Percentiles rank a stretch among this genome's conserved stretches.
These are phyloP conservation scores for Acropternis orthonyx DNA, from an alignment of 2,797 vertebrate genomes.

Conservation along the genomic window DNA sequence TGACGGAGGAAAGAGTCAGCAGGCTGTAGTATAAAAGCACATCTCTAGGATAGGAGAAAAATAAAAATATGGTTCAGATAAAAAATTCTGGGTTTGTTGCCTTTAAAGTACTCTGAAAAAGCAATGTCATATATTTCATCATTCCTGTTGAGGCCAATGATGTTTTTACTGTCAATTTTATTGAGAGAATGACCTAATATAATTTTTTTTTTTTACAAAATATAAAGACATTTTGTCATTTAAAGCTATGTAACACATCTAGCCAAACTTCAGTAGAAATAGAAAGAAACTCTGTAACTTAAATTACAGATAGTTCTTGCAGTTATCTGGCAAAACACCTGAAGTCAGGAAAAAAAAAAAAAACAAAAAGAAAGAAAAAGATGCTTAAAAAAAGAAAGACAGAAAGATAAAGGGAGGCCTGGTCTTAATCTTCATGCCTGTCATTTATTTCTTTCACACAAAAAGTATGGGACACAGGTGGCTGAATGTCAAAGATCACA, in stretches of 20 bases:
- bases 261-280: neutral
- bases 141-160: neutral
- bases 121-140: neutral
- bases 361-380: neutral
- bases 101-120: neutral
- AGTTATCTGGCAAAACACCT: slow-evolving; percentile 43
- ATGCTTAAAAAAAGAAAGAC: accelerated
- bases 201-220: neutral
- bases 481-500: slow-evolving; percentile 77
- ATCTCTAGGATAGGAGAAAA: neutral
- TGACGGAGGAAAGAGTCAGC: neutral
- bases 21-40: neutral
- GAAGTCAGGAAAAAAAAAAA: neutral
- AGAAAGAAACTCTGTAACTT: slow-evolving; percentile 12
- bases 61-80: neutral
- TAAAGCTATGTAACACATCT: neutral
- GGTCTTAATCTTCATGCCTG: slow-evolving; percentile 68
- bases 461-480: slow-evolving; percentile 78
- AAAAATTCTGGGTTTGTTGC: neutral
- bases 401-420: neutral
- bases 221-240: neutral
- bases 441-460: slow-evolving; percentile 74
- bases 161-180: neutral
- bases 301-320: slow-evolving; percentile 13
- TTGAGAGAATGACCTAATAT: neutral